A percentile compares a stretch with the other conserved stretches of the same genome.
These are phyloP conservation scores for Buathra laborator DNA, from an alignment of 2,888 invertebrate species.

Conservation along the genomic window DNA sequence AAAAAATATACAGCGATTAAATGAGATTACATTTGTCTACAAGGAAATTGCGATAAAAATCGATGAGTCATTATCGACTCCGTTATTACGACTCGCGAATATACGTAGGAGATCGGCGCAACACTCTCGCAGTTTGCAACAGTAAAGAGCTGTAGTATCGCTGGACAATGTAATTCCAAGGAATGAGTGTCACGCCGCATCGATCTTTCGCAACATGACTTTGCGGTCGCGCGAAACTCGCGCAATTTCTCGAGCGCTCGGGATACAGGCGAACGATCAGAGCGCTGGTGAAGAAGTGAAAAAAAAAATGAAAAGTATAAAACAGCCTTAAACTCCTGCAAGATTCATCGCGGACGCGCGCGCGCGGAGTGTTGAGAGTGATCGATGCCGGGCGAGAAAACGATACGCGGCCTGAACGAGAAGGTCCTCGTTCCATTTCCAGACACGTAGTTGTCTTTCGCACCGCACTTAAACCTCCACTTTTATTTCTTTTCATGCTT, in stretches of 20 bases:
- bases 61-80: background rate
- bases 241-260: slow-evolving; percentile 35
- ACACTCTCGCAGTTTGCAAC: slow-evolving; percentile 8
- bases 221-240: slow-evolving; percentile 33
- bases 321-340: slow-evolving; percentile 41
- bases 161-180: slow-evolving; percentile 40
- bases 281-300: background rate
- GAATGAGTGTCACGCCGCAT: slow-evolving; percentile 45
- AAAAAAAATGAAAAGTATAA: slow-evolving; percentile 25
- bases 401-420: slow-evolving; percentile 19
- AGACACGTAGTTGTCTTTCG: slow-evolving; percentile 42
- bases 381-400: slow-evolving; percentile 53
- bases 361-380: slow-evolving; percentile 36
- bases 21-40: too few species aligned
- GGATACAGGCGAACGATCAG: slow-evolving; percentile 49
- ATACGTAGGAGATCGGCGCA: background rate
- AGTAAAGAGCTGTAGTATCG: background rate
- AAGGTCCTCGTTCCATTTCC: slow-evolving; percentile 59
- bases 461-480: slow-evolving; percentile 28
- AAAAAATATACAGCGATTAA: too few species aligned
- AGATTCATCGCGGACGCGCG: slow-evolving; percentile 48
- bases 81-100: background rate
- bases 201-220: slow-evolving; percentile 50
- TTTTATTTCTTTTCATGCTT: slow-evolving; percentile 42
- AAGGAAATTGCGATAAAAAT: too few species aligned